These are phyloP conservation scores for Notarius lentiginosus DNA, from an alignment of 2,113 vertebrate genomes.

Conservation along the genomic window DNA sequence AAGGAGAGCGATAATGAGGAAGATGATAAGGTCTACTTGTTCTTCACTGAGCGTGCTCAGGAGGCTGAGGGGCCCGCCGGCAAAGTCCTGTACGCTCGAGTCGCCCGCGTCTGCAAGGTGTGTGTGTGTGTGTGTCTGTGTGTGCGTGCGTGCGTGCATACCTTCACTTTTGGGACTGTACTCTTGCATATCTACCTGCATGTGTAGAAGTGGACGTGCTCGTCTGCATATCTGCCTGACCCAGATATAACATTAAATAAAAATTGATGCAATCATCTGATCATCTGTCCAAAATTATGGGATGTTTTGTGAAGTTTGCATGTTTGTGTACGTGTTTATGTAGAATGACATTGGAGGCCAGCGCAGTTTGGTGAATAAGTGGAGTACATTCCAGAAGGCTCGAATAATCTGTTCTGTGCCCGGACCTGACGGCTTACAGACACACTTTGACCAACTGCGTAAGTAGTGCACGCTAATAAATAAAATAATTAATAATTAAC, in stretches of 20 bases:
- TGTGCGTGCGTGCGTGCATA: constrained; percentile 20
- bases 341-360: constrained; percentile 81
- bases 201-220: constrained; percentile 43
- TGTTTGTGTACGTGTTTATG: constrained; percentile 28
- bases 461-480: constrained; percentile 61
- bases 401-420: constrained; percentile 78
- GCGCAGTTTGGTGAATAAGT: constrained; percentile 80
- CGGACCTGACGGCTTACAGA: constrained; percentile 77
- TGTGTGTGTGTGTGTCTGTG: constrained; percentile 57
- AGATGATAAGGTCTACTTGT: constrained; percentile 81
- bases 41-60: constrained; percentile 80
- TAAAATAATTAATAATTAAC: neutral
- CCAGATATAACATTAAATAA: neutral
- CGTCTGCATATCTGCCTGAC: constrained; percentile 46
- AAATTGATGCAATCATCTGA: neutral
- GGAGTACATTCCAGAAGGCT: constrained; percentile 81
- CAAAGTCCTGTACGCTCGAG: constrained; percentile 78
- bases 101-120: constrained; percentile 81
- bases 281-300: neutral
- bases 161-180: constrained; percentile 25
- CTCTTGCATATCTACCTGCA: constrained; percentile 31
- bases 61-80: constrained; percentile 75
- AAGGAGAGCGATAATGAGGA: constrained; percentile 81
- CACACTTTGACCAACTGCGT: constrained; percentile 81
- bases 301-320: neutral